A percentile compares a stretch with the other conserved stretches of the same genome.
These are phyloP conservation scores for Gymnoscelis rufifasciata DNA, from an alignment of 2,888 invertebrate genomes.

Conservation along the genomic window DNA sequence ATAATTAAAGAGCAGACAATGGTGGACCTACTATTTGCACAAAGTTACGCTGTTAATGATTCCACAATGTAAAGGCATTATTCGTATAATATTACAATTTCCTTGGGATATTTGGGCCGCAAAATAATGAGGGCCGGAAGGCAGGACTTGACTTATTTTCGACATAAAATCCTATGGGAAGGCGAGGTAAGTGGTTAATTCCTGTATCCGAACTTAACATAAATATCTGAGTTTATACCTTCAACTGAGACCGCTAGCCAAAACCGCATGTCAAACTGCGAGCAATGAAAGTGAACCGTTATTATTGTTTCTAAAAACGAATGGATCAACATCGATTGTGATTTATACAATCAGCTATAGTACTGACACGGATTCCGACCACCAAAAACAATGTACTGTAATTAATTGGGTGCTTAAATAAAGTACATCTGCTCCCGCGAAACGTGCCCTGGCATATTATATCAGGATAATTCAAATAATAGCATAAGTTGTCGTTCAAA, in stretches of 20 bases:
- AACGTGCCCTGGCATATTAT: neutral
- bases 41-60: constrained; percentile 26
- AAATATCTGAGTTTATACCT: neutral
- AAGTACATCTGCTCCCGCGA: constrained; percentile 17
- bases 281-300: too few species aligned
- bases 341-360: too few species aligned
- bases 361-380: neutral
- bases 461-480: constrained; percentile 11
- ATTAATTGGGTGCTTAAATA: constrained; percentile 13
- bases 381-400: constrained; percentile 2
- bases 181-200: neutral
- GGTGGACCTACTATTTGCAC: constrained; percentile 13
- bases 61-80: constrained; percentile 5
- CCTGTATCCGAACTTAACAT: neutral
- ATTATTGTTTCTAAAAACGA: too few species aligned
- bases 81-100: constrained; percentile 5
- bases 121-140: neutral
- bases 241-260: too few species aligned
- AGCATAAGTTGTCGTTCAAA: neutral
- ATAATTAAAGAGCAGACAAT: constrained; percentile 30
- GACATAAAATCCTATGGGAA: neutral
- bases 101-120: constrained; percentile 1
- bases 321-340: too few species aligned
- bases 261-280: too few species aligned
- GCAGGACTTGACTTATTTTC: neutral